Evolutionary conservation across 2,888 invertebrate species (phyloP).

Genomic region (Keiferia lycopersicella): DNA sequence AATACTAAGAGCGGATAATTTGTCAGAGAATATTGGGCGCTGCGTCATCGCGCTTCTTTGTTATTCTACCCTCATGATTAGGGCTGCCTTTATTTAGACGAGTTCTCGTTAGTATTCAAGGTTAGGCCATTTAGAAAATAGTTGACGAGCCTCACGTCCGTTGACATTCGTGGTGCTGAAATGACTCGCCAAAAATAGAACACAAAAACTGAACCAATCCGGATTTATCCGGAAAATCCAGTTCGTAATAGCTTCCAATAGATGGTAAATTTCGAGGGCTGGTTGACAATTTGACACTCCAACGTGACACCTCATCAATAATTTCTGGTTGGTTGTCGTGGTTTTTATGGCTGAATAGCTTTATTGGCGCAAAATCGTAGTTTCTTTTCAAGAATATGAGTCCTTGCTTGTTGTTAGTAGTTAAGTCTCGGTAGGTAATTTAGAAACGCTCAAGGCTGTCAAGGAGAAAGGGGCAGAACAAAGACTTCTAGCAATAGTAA

Average conservation of each 20-base stretch:
- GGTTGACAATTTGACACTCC: too few relatives aligned
- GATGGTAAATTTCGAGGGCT: too few relatives aligned
- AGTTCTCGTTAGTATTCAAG: not conserved
- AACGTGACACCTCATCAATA: not conserved
- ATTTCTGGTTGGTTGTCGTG: not conserved
- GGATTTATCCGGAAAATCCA: too few relatives aligned
- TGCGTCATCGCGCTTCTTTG: constrained; percentile 49
- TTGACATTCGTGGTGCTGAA: too few relatives aligned
- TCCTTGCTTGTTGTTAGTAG: not conserved
- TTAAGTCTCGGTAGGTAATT: not conserved
- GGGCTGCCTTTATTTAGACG: constrained; percentile 18
- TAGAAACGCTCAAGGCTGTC: not conserved
- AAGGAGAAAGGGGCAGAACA: not conserved
- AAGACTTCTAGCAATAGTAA: too few relatives aligned
- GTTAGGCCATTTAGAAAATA: not conserved
- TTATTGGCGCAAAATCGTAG: not conserved
- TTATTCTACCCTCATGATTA: constrained; percentile 41
- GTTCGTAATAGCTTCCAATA: too few relatives aligned
- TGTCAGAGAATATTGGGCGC: constrained; percentile 55
- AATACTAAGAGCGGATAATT: constrained; percentile 58
- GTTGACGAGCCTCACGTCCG: too few relatives aligned
- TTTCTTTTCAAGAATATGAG: not conserved
- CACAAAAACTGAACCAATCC: too few relatives aligned
- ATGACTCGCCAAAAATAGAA: too few relatives aligned
- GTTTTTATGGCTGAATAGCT: not conserved